phyloP scores from a whole-genome alignment of 1,140 invertebrate genomes.

The Dermatophagoides farinae region DNA sequence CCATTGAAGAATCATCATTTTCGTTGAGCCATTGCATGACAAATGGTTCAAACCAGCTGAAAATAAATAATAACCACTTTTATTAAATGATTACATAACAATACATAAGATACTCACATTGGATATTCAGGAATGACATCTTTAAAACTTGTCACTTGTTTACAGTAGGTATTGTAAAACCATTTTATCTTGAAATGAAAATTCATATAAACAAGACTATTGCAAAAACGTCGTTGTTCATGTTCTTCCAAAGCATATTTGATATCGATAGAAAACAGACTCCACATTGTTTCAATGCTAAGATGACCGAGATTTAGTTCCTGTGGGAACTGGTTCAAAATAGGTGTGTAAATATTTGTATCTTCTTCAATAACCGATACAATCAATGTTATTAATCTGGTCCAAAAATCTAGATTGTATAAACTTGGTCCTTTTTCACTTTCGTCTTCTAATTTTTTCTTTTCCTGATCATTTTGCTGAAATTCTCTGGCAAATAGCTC shows the following conservation, averaged over 20 bases:
- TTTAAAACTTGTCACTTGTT: conserved; percentile 29
- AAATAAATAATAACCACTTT: conserved; percentile 1
- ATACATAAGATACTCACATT: conserved; percentile 26
- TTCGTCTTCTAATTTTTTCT: conserved; percentile 29
- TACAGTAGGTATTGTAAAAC: conserved; percentile 33
- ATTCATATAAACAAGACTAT: conserved; percentile 35
- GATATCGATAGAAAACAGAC: conserved; percentile 31
- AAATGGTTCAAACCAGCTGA: conserved; percentile 36
- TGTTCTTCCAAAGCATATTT: conserved; percentile 33
- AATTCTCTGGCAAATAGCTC: conserved; percentile 29
- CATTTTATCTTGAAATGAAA: conserved; percentile 35
- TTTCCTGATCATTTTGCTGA: conserved; percentile 22
- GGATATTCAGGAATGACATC: conserved; percentile 32
- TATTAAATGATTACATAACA: neutral
- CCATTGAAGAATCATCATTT: conserved; percentile 37
- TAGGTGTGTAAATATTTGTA: conserved; percentile 31
- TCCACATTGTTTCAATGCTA: conserved; percentile 32
- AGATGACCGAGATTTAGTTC: conserved; percentile 35
- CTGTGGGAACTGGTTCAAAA: conserved; percentile 35
- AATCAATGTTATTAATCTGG: conserved; percentile 32
- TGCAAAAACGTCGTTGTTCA: conserved; percentile 29
- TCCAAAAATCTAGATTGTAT: conserved; percentile 30
- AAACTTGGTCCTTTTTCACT: conserved; percentile 16
- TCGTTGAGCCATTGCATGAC: conserved; percentile 39
- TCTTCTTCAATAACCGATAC: conserved; percentile 35